A percentile compares a stretch with the other conserved stretches of the same genome.
Evolutionary conservation across 2,888 invertebrate species (phyloP).

Genomic region (Sepiola atlantica): DNA sequence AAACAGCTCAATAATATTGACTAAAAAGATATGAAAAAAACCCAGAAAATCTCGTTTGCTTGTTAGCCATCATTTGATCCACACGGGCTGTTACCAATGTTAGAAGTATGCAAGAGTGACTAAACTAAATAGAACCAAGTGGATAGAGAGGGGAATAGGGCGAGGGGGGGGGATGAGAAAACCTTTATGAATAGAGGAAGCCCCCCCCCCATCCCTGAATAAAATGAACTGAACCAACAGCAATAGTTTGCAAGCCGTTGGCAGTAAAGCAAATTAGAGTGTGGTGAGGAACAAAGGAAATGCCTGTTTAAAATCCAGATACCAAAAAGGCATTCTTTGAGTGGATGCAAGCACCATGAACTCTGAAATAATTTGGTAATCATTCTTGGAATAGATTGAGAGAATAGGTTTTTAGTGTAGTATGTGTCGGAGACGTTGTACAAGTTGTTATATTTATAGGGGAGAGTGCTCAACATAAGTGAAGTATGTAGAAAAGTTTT

Average conservation of each 20-base stretch:
- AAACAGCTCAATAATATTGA: too few species aligned
- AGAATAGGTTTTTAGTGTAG: background rate
- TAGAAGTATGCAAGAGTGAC: background rate
- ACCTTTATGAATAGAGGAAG: too few species aligned
- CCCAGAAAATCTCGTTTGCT: background rate
- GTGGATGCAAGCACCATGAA: slow-evolving; percentile 15
- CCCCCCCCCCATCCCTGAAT: too few species aligned
- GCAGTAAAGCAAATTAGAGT: background rate
- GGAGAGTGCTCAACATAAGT: too few species aligned
- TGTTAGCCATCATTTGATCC: background rate
- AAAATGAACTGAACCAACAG: background rate
- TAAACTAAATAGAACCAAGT: slow-evolving; percentile 9
- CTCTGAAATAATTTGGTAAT: background rate
- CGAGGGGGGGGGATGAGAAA: too few species aligned
- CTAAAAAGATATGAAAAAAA: background rate
- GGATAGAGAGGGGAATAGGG: background rate
- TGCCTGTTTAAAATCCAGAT: slow-evolving; percentile 5
- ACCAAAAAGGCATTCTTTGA: slow-evolving; percentile 6
- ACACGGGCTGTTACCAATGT: background rate
- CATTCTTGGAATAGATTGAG: background rate
- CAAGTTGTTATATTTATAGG: too few species aligned
- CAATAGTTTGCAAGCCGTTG: background rate
- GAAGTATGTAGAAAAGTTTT: too few species aligned
- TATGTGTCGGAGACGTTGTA: background rate
- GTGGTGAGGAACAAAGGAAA: background rate